phyloP scores from a whole-genome alignment of 2,888 invertebrate species.

The Tortrix viridana region DNA sequence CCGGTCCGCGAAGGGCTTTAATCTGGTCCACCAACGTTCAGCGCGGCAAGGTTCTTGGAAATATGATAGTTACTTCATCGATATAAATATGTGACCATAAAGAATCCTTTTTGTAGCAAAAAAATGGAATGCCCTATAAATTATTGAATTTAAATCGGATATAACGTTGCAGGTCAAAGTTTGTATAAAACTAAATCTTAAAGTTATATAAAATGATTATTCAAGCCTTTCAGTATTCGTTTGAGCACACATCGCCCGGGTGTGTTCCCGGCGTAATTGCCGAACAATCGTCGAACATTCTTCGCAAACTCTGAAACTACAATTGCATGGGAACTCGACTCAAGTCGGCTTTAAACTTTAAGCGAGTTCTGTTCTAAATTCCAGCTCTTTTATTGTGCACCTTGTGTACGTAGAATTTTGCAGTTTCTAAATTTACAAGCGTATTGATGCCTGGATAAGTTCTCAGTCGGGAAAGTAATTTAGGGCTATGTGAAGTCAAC shows the following conservation, averaged over 20 bases:
- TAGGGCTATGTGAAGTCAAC: too few relatives aligned
- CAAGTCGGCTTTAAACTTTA: conserved; percentile 36
- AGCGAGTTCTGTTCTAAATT: conserved; percentile 32
- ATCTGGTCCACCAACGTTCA: too few relatives aligned
- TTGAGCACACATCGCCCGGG: conserved; percentile 11
- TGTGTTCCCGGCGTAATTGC: conserved; percentile 40
- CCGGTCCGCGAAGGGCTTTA: too few relatives aligned
- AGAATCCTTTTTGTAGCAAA: too few relatives aligned
- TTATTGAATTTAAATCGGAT: too few relatives aligned
- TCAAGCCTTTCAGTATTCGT: neutral
- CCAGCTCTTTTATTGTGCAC: conserved; percentile 27
- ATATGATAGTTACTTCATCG: too few relatives aligned
- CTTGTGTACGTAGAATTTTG: conserved; percentile 22
- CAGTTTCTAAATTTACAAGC: neutral
- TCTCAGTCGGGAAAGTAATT: neutral
- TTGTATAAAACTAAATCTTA: neutral
- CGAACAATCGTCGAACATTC: conserved; percentile 41
- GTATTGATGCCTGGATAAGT: neutral
- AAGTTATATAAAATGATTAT: neutral
- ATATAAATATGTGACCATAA: too few relatives aligned
- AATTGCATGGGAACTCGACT: conserved; percentile 42
- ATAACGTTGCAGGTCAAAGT: too few relatives aligned
- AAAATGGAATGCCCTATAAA: too few relatives aligned
- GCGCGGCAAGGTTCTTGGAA: too few relatives aligned
- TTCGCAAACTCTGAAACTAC: conserved; percentile 39